Evolutionary conservation across 2,888 invertebrate genomes (phyloP).

Genomic region (Ectobius pallidus): DNA sequence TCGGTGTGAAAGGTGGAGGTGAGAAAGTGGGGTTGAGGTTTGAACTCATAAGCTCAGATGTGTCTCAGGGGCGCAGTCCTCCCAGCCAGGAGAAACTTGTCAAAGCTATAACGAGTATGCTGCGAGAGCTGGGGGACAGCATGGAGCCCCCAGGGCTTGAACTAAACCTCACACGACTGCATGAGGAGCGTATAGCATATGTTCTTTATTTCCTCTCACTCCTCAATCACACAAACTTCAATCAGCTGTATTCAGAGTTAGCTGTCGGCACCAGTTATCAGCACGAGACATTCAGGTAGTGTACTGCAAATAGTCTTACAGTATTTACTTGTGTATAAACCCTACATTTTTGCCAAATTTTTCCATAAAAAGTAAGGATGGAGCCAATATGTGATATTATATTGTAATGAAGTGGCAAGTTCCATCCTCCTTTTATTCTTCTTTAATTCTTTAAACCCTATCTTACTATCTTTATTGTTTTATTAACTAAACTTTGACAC

Average conservation of each 20-base stretch:
- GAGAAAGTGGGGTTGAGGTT: neutral
- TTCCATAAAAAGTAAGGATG: too few species aligned
- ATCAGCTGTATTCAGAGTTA: slow-evolving; percentile 50
- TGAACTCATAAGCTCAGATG: slow-evolving; percentile 7
- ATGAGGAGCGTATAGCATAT: slow-evolving; percentile 45
- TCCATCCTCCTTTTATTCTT: too few species aligned
- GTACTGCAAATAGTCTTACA: too few species aligned
- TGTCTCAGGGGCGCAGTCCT: slow-evolving; percentile 32
- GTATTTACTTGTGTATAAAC: too few species aligned
- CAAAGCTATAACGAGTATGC: slow-evolving; percentile 38
- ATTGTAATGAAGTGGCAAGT: too few species aligned
- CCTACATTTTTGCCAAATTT: too few species aligned
- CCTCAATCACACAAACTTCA: slow-evolving; percentile 53
- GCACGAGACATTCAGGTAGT: slow-evolving; percentile 68
- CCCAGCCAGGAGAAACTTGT: slow-evolving; percentile 22
- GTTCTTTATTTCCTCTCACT: slow-evolving; percentile 55
- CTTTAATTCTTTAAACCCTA: too few species aligned
- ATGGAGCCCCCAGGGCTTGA: slow-evolving; percentile 52
- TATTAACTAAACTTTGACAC: too few species aligned
- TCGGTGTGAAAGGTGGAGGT: neutral
- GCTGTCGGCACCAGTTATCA: slow-evolving; percentile 71
- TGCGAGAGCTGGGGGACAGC: slow-evolving; percentile 52
- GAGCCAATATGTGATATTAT: too few species aligned
- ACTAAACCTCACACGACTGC: slow-evolving; percentile 52
- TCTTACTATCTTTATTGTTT: too few species aligned